Evolutionary conservation across 2,113 vertebrate genomes (phyloP), one percentile per base, ranked within the genome.

Genomic region (Erinaceus europaeus): DNA sequence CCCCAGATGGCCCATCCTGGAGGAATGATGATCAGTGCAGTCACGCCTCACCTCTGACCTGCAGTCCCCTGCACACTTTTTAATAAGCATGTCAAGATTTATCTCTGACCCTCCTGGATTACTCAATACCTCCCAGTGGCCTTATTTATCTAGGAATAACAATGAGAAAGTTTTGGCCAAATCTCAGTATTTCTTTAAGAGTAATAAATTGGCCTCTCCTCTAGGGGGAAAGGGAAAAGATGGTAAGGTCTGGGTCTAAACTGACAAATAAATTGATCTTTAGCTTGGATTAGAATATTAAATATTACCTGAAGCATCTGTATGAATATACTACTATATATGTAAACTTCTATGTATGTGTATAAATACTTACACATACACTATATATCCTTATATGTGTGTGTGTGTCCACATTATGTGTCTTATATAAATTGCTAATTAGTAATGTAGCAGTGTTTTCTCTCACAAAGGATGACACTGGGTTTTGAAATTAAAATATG

Each of bases 121-220:
- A 52, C 15, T 15, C 32, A 44, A 1, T 15, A 67, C 79, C 55
- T 67, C 79, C 90, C 86, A 79, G 80, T 61, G 67, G 80, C 59
- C 59, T 92, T 25, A n/a, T 32, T 92, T 25, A n/a, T 32, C 74
- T 74, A 79, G 36, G 25, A 21, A 68, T 61, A 84, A 59, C 18
- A 74, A 36, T 44, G 18, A 84, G 42, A 84, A 73, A 32, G 42
- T 61, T 79, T 76, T 92, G 90, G 79, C 73, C 52, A 50, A 2
- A 21, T 59, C 34, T 73, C 57, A 88, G 11, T 36, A 67, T 84
- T 88, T 64, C 21, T 79, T 85, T 74, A 61, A 55, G 18, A 23
- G 65, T 61, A n/a, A 53, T 80, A 80, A 74, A 68, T 68, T 73
- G 79, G n/a, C 67, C 23, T 34, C 50, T 9, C 42, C 73, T 79